Conservation (phyloP, 2,888 invertebrate species). For the Dorcus hopei region DNA sequence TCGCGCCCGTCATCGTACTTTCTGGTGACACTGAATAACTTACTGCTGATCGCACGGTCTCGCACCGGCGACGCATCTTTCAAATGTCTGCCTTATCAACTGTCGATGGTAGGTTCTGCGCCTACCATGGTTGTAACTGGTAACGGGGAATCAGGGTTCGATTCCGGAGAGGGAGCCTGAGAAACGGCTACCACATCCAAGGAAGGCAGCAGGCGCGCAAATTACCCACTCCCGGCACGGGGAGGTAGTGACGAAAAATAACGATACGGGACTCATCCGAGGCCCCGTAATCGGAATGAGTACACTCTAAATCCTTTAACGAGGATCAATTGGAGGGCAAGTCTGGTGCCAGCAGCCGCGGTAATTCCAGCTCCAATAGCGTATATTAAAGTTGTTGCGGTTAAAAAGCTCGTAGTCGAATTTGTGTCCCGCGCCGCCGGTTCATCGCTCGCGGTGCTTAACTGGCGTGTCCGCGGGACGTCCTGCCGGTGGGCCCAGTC, state of each 20-base stretch:
- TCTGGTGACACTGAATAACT: conserved; percentile 7
- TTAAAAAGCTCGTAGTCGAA: conserved; percentile 48
- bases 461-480: no score
- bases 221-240: conserved; percentile 57
- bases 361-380: conserved; percentile 69
- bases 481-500: no score
- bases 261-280: conserved; percentile 60
- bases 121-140: conserved; percentile 67
- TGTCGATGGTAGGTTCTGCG: conserved; percentile 62
- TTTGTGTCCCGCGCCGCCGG: no score
- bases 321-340: conserved; percentile 58
- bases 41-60: conserved; percentile 45
- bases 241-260: conserved; percentile 68
- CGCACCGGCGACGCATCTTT: conserved; percentile 59
- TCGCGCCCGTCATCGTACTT: no score
- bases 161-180: conserved; percentile 71
- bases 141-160: conserved; percentile 74
- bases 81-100: conserved; percentile 68
- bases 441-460: no score
- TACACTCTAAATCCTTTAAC: conserved; percentile 46
- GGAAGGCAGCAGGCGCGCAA: conserved; percentile 71
- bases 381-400: conserved; percentile 71
- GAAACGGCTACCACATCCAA: conserved; percentile 69
- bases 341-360: conserved; percentile 70
- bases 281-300: conserved; percentile 56